A percentile compares a stretch with the other conserved stretches of the same genome.
Conservation (phyloP, 2,113 vertebrate genomes). For the Paradisaea rubra region DNA sequence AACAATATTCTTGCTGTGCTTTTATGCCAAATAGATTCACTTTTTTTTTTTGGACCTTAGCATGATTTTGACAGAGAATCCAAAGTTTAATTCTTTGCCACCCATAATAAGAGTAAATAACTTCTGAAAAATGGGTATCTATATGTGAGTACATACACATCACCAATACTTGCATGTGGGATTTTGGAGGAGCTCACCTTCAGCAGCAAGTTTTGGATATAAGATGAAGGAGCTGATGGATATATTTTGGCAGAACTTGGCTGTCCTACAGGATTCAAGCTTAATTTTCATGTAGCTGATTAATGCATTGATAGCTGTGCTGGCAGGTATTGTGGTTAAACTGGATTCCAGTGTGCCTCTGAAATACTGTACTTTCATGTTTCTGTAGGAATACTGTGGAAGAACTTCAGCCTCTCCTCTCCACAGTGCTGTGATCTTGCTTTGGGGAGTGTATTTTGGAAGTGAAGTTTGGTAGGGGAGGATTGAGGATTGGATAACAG, state of each 20-base stretch:
- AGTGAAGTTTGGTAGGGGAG: neutral
- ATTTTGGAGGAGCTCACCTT: neutral
- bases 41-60: neutral
- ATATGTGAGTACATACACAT: neutral
- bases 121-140: neutral
- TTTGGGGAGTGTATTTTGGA: neutral
- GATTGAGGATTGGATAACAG: neutral
- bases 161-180: neutral
- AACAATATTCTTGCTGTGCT: neutral
- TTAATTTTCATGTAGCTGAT: slow-evolving; percentile 20
- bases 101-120: neutral
- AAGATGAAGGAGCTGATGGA: neutral
- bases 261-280: neutral
- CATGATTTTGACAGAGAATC: neutral
- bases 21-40: neutral
- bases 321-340: slow-evolving; percentile 7
- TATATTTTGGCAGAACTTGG: neutral
- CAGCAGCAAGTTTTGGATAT: neutral
- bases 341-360: neutral
- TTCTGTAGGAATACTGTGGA: neutral
- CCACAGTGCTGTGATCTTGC: neutral
- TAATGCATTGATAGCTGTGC: neutral
- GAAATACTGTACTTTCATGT: neutral
- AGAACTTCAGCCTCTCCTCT: neutral
- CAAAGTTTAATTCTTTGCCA: neutral